Evolutionary conservation across 2,797 vertebrate genomes (phyloP), one percentile per base, ranked within the genome.

Genomic region (Lateolabrax maculatus): DNA sequence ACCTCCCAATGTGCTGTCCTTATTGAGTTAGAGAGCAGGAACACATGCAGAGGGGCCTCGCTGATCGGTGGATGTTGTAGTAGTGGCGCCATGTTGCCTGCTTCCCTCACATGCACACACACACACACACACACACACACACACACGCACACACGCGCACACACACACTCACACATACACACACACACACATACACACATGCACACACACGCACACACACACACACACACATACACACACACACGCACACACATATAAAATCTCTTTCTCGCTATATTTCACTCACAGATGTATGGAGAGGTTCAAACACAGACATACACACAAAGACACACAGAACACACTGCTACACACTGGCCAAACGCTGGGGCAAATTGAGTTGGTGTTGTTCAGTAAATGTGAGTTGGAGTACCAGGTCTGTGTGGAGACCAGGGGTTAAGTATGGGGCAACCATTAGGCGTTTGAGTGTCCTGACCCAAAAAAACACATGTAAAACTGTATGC

Each of bases 21-120:
- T 58, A 87, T 85, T 86, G 77, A 87, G 75, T 80, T 84, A 83
- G 72, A 65, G 29, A 71, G 74, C 60, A 57, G 70, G 75, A 84
- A 67, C 76, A 75, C 76, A 88, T 55, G 66, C 44, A 64, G 41
- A 72, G 67, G 77, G 61, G 67, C 68, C 49, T 69, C 37, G 11
- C 23, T 75, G 81, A 78, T 68, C 3, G 23, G 67, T 37, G 74
- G 65, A 58, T 48, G 65, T 44, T 77, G 55, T 10, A 23, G 43
- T 31, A 34, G 69, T 49, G 84, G 83, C 75, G 81, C 79, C 79
- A 25, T 76, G 55, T 67, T 77, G 84, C 58, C 67, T 29, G 69
- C 71, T 68, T 67, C 25, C 41, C 37, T 29, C 15, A n/a, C 65
- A n/a, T n/a, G 23, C 63, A 51, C 23, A 31, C 62, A 58, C 7